A percentile compares a stretch with the other conserved stretches of the same genome.
phyloP scores from a whole-genome alignment of 2,888 invertebrate genomes.

The Patella ulyssiponensis region DNA sequence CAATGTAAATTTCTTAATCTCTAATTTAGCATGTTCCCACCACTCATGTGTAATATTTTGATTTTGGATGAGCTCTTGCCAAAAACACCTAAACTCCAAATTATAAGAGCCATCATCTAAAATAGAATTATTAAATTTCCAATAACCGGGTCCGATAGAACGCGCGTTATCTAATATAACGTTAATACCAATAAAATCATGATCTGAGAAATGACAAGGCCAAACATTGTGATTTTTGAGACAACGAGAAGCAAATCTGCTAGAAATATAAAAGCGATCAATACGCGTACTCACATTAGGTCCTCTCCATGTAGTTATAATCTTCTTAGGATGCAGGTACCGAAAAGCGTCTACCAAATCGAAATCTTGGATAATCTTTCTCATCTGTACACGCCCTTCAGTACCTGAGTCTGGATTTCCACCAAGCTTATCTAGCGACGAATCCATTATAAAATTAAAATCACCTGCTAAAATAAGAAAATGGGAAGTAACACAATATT shows the following conservation, averaged over 20 bases:
- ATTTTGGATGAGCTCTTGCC: not conserved
- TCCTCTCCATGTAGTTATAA: conserved; percentile 3
- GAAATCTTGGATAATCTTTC: not conserved
- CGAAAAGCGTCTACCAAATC: conserved; percentile 2
- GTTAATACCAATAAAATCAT: not conserved
- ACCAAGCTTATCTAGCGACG: not conserved
- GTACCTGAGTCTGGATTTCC: not conserved
- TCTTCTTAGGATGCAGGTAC: not conserved
- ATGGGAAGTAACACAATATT: not conserved
- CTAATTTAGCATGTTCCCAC: not conserved
- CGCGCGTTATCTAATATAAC: not conserved
- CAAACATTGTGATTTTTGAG: not conserved
- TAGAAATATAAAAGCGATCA: not conserved
- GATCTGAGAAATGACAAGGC: conserved; percentile 6
- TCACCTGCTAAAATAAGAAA: not conserved
- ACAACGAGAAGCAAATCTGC: not conserved
- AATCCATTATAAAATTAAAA: not conserved
- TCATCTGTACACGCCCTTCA: not conserved
- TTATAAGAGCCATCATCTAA: not conserved
- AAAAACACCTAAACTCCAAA: not conserved
- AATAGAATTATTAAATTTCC: conserved; percentile 1
- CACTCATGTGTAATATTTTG: not conserved
- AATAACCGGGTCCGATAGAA: not conserved
- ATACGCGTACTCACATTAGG: not conserved
- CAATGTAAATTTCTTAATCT: not conserved